Conservation (phyloP, 2,797 vertebrate genomes). For the Peromyscus attwateri region DNA sequence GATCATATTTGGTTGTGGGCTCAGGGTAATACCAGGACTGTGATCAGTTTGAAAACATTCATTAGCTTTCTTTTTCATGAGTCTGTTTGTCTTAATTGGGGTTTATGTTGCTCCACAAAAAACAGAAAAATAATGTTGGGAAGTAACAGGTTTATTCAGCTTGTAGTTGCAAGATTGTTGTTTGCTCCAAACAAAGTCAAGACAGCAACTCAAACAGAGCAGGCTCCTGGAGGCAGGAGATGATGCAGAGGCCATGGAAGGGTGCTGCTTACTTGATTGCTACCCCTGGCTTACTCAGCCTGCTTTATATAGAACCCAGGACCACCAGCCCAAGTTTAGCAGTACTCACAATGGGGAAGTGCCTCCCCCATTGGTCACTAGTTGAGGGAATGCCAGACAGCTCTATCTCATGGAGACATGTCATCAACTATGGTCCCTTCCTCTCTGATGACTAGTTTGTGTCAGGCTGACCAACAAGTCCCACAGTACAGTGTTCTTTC, state of each 20-base stretch:
- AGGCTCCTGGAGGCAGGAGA: neutral
- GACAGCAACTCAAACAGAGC: neutral
- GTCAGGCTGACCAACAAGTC: too few relatives aligned
- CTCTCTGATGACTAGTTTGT: too few relatives aligned
- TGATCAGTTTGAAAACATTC: neutral
- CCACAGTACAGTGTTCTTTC: too few relatives aligned
- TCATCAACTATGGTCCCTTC: neutral
- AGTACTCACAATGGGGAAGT: too few relatives aligned
- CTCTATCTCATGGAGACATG: neutral
- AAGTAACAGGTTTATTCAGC: neutral
- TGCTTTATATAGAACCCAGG: too few relatives aligned
- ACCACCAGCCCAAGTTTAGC: accelerated
- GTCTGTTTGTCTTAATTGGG: neutral
- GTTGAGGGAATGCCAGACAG: neutral
- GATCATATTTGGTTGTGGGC: neutral
- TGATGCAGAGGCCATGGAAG: neutral
- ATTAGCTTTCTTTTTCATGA: too few relatives aligned
- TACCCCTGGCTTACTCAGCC: neutral
- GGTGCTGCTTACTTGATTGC: neutral
- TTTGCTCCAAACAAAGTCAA: neutral
- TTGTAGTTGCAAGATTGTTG: neutral
- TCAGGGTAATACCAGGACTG: neutral
- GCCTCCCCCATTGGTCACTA: neutral
- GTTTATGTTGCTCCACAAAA: neutral
- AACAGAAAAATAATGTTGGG: too few relatives aligned